Evolutionary conservation across 2,797 vertebrate species (phyloP).

Genomic region (Prionace glauca): DNA sequence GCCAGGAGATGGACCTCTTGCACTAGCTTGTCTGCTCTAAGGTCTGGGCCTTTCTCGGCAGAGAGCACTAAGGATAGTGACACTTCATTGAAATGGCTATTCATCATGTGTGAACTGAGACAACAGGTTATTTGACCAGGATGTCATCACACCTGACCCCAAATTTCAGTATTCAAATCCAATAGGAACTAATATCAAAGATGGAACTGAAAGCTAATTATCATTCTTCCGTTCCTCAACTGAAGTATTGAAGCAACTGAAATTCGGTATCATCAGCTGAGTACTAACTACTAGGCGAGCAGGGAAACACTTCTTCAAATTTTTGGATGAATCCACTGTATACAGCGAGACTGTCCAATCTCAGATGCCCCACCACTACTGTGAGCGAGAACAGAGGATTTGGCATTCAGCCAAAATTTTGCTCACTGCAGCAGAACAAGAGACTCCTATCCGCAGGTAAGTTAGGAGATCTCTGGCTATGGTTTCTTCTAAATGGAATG

Average conservation of each 20-base stretch:
- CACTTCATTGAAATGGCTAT: background rate
- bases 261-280: background rate
- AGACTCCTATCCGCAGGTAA: no score
- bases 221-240: background rate
- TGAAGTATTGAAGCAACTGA: background rate
- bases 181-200: background rate
- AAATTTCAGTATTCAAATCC: background rate
- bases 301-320: background rate
- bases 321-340: background rate
- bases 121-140: background rate
- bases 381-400: no score
- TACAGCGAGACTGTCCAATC: no score
- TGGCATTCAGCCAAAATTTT: no score
- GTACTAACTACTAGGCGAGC: no score
- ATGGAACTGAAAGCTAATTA: background rate
- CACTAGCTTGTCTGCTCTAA: background rate
- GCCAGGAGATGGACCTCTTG: background rate
- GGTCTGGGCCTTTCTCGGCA: background rate
- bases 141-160: background rate
- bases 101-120: background rate
- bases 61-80: background rate
- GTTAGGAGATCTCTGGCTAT: no score
- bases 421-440: no score
- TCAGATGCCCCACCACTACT: no score
- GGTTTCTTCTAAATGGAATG: background rate